Conservation (phyloP, 2,888 invertebrate species). For the Hesperia comma region DNA sequence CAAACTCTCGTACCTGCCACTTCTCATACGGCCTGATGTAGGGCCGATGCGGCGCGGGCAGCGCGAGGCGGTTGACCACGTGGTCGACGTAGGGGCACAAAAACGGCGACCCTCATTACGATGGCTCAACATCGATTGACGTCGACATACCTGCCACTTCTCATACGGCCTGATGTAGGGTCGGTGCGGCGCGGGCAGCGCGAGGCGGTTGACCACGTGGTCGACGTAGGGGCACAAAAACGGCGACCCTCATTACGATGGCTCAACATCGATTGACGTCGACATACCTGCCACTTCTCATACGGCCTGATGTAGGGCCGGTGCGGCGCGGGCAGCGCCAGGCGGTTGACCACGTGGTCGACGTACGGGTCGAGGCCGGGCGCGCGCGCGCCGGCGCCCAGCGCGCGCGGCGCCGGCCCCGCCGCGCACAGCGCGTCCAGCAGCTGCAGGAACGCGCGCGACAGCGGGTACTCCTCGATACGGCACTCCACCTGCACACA, state of each 20-base stretch:
- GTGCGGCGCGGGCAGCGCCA: slow-evolving; percentile 91
- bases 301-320: slow-evolving; percentile 91
- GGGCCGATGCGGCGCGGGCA: slow-evolving; percentile 90
- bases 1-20: slow-evolving; percentile 85
- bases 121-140: too few species aligned
- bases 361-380: slow-evolving; percentile 96
- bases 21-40: slow-evolving; percentile 92
- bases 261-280: too few species aligned
- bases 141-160: slow-evolving; percentile 87
- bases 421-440: slow-evolving; percentile 89
- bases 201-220: slow-evolving; percentile 90
- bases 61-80: slow-evolving; percentile 89
- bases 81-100: slow-evolving; percentile 95
- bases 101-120: too few species aligned
- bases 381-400: slow-evolving; percentile 91
- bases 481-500: slow-evolving; percentile 90
- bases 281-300: slow-evolving; percentile 89
- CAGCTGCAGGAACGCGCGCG: slow-evolving; percentile 90
- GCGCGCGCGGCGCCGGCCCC: slow-evolving; percentile 87
- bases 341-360: slow-evolving; percentile 89
- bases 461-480: slow-evolving; percentile 94
- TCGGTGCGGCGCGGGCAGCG: slow-evolving; percentile 91
- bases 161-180: slow-evolving; percentile 91
- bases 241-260: too few species aligned
- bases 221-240: slow-evolving; percentile 94